Base-by-base conservation (phyloP, 2,888 invertebrate genomes). In the Coleophora deauratella region DNA sequence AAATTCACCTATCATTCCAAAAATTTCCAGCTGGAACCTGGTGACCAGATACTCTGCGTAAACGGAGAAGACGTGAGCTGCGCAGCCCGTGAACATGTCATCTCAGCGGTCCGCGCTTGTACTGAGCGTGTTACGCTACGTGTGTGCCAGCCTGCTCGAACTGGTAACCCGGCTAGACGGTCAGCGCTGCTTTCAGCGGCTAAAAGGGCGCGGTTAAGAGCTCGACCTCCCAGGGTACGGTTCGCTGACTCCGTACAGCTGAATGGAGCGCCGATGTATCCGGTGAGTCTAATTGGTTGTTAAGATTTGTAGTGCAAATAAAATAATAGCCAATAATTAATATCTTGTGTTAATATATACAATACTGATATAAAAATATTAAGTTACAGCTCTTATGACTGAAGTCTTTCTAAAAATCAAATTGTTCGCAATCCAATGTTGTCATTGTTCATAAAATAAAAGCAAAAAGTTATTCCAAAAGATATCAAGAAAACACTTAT, bases 191-290 rank as follows among this genome's bases (percentile, higher is more conserved):
- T 97, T 35, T 95, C 95, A 1, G 95, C 95, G 1, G 94, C 94
- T 10, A 96, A 96, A 74, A 89, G 95, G 46, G 96, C 95, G 4
- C 88, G 93, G 59, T 81, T 96, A 45, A 89, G 92, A 50, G 90
- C 90, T 31, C 90, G 95, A 60, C 96, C 96, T 0, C 93, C 93
- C 27, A 87, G 95, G 49, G 96, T 97, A 0, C 82, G 96, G 38
- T 97, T 97, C 64, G 96, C 96, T 1, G 96, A 96, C 67, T 94
- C 94, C 33, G 94, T 95, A 27, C 93, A 93, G 65, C 89, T 95
- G 44, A 95, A 95, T 77, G 95, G 94, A 38, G 91, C 94, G 0
- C 93, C 93, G 9, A 81, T 93, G 63, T 93, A 93, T 78, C 92
- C 93, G 54, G 93, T 93, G 73, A 88, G 88, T 75, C 33, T 14